A percentile compares a stretch with the other conserved stretches of the same genome.
These are phyloP conservation scores for Pollenia labialis DNA, from an alignment of 2,888 invertebrate species.

Conservation along the genomic window DNA sequence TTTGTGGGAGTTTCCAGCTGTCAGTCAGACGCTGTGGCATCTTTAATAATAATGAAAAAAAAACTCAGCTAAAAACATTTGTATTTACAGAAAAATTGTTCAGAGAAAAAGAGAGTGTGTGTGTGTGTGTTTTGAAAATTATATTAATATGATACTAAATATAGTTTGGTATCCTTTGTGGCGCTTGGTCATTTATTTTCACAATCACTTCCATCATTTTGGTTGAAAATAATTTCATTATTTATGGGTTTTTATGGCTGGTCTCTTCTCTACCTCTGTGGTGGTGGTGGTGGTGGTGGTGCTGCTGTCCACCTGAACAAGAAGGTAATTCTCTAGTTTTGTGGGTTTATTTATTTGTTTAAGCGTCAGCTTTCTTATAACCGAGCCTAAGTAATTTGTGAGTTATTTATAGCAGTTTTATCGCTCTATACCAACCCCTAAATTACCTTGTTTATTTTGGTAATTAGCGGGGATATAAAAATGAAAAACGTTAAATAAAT, in stretches of 20 bases:
- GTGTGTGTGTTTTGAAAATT: constrained; percentile 28
- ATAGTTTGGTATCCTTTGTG: constrained; percentile 47
- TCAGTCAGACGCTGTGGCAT: constrained; percentile 72
- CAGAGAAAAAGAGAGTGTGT: background rate
- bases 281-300: background rate
- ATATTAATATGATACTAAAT: constrained; percentile 56
- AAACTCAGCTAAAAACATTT: constrained; percentile 45
- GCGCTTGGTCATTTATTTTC: constrained; percentile 72
- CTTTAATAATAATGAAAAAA: constrained; percentile 67
- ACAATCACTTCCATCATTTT: constrained; percentile 72
- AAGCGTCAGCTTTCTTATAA: constrained; percentile 28
- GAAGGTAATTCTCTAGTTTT: constrained; percentile 41
- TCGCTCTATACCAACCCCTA: constrained; percentile 69
- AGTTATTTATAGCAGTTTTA: constrained; percentile 73
- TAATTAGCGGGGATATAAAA: constrained; percentile 67
- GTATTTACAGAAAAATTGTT: background rate
- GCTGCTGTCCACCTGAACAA: constrained; percentile 59
- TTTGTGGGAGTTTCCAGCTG: constrained; percentile 73
- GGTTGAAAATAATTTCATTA: constrained; percentile 70
- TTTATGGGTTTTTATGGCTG: constrained; percentile 66
- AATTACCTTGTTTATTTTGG: constrained; percentile 71
- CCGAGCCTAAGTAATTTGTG: constrained; percentile 48
- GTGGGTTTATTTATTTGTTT: constrained; percentile 53
- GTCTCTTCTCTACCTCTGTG: constrained; percentile 6
- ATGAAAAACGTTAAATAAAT: constrained; percentile 15